phyloP scores from a whole-genome alignment of 2,113 vertebrate species.

The Cheirogaleus medius region DNA sequence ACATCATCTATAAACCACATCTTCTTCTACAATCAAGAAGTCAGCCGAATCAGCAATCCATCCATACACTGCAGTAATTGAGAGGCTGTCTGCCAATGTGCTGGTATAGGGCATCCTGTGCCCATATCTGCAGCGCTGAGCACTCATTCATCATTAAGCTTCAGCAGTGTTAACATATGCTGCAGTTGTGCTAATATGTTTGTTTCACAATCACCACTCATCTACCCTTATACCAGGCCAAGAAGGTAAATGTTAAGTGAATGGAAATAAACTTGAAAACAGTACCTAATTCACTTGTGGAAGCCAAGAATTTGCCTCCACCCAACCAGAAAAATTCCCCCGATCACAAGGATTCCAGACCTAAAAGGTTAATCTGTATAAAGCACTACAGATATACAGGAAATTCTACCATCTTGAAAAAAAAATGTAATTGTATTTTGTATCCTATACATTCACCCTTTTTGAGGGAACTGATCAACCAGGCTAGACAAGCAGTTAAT shows the following conservation, averaged over 20 bases:
- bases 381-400: slow-evolving; percentile 1
- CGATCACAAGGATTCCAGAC: slow-evolving; percentile 1
- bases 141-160: slow-evolving; percentile 69
- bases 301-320: neutral
- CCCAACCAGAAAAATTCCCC: neutral
- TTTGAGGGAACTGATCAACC: slow-evolving; percentile 40
- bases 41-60: slow-evolving; percentile 21
- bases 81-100: slow-evolving; percentile 35
- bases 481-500: neutral
- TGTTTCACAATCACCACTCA: slow-evolving; percentile 30
- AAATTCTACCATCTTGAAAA: neutral
- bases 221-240: neutral
- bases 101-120: neutral
- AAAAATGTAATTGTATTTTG: slow-evolving; percentile 27
- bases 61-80: slow-evolving; percentile 17
- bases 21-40: slow-evolving; percentile 34
- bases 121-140: slow-evolving; percentile 62
- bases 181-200: slow-evolving; percentile 51
- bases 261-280: slow-evolving; percentile 32
- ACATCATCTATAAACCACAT: slow-evolving; percentile 34
- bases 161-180: slow-evolving; percentile 56
- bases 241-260: slow-evolving; percentile 36
- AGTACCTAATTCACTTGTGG: neutral
- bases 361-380: neutral
- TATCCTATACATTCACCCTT: neutral